These are phyloP conservation scores for Sogatella furcifera DNA, from an alignment of 1,140 invertebrate genomes.

Conservation along the genomic window DNA sequence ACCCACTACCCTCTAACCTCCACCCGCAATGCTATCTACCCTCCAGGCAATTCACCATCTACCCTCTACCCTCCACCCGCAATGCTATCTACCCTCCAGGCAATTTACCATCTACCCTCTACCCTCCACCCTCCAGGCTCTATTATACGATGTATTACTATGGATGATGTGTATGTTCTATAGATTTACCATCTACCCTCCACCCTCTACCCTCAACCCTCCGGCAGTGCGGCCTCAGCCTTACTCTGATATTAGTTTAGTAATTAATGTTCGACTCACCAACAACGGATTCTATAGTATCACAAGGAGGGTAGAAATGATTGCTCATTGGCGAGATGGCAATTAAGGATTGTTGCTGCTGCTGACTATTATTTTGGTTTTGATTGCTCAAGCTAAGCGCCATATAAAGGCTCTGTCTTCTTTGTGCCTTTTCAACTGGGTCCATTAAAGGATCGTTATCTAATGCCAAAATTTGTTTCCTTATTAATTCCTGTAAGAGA, in stretches of 20 bases:
- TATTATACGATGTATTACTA: too few species aligned
- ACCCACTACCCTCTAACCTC: too few species aligned
- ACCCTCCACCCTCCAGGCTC: too few species aligned
- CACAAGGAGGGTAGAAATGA: conserved; percentile 43
- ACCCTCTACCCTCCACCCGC: too few species aligned
- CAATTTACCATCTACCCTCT: too few species aligned
- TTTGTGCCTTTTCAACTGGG: conserved; percentile 53
- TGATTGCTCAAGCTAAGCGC: conserved; percentile 31
- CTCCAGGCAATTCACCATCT: too few species aligned
- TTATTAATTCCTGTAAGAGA: conserved; percentile 39
- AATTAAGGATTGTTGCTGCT: conserved; percentile 33
- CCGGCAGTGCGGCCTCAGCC: too few species aligned
- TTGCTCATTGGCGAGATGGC: conserved; percentile 46
- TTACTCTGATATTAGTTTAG: background rate
- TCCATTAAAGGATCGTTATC: conserved; percentile 55
- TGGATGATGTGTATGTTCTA: too few species aligned
- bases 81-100: too few species aligned
- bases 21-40: too few species aligned
- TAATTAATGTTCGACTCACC: conserved; percentile 39
- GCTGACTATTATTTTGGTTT: background rate
- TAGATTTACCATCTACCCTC: too few species aligned
- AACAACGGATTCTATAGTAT: conserved; percentile 63
- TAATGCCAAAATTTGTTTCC: conserved; percentile 56
- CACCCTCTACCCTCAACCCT: too few species aligned
- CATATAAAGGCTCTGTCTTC: conserved; percentile 55